Evolutionary conservation across 2,113 vertebrate species (phyloP), one percentile per base, ranked within the genome.

Genomic region (Ptilorrhoa leucosticta): DNA sequence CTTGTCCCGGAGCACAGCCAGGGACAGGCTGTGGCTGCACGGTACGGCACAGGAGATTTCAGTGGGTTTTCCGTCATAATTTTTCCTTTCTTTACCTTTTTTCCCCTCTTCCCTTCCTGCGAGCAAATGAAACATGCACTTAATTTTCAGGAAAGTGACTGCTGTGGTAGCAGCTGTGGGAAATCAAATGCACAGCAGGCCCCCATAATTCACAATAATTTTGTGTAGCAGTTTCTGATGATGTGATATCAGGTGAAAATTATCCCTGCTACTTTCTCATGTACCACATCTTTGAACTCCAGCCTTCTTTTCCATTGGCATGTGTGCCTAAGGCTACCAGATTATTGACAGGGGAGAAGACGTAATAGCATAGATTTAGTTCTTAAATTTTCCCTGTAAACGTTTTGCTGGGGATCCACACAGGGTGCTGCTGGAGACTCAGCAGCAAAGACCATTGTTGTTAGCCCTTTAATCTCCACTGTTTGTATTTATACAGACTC

Each of bases 171-270:
- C 97, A 97, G 97, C 97, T 97, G 96, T 96, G 96, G 96, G 97
- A 97, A 97, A 98, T 97, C 96, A 98, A 97, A 98, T 96, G 94
- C 97, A 97, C 98, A 97, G 97, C 86, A 64, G 97, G 98, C 44
- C 93, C 92, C 96, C 85, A 93, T 97, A 96, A 98, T 97, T 98
- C 97, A 98, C 97, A 93, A 94, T 97, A 95, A 97, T 97, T 97
- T 96, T 93, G 97, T 98, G 96, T 94, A 96, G 94, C 97, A 89
- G 37, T 97, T 97, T 96, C 79, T 72, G 97, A 95, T 97, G 96
- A 97, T 94, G 92, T 93, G 89, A 95, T 90, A 97, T 95, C 95
- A 96, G 96, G 94, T 96, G 94, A 96, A 96, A 96, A 95, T 93
- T 89, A 94, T 97, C 95, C 93, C 95, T 50, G 50, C 90, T 95